Percentiles rank a stretch among this genome's conserved stretches.
Evolutionary conservation across 2,888 invertebrate species (phyloP).

Genomic region (Erebia ligea): DNA sequence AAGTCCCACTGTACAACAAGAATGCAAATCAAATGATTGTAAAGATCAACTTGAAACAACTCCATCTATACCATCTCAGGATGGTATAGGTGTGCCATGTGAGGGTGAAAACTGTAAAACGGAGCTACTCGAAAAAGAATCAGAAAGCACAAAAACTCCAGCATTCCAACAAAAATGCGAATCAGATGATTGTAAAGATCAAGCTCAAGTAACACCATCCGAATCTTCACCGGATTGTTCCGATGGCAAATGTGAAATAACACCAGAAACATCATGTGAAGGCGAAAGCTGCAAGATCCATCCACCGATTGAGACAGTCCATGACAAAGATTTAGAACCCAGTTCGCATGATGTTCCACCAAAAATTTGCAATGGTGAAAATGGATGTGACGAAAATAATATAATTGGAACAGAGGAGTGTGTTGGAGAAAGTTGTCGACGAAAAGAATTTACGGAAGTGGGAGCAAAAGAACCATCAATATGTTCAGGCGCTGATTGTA

Average conservation of each 20-base stretch:
- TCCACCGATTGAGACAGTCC: constrained; percentile 15
- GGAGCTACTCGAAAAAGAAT: constrained; percentile 25
- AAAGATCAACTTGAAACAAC: constrained; percentile 16
- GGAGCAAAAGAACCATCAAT: constrained; percentile 47
- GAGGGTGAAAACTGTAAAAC: constrained; percentile 46
- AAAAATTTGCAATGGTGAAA: constrained; percentile 45
- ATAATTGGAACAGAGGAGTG: constrained; percentile 46
- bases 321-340: constrained; percentile 23
- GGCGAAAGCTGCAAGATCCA: constrained; percentile 46
- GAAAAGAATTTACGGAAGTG: constrained; percentile 50
- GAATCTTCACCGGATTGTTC: constrained; percentile 2
- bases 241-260: constrained; percentile 39
- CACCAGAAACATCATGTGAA: constrained; percentile 44
- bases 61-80: constrained; percentile 1
- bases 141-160: constrained; percentile 18
- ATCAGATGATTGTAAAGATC: constrained; percentile 25
- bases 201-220: constrained; percentile 27
- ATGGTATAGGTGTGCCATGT: constrained; percentile 43
- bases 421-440: constrained; percentile 53
- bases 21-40: constrained; percentile 49
- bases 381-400: constrained; percentile 44
- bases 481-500: constrained; percentile 54
- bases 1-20: constrained; percentile 41
- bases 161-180: constrained; percentile 20
- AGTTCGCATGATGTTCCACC: constrained; percentile 30